Evolutionary conservation across 2,797 vertebrate species (phyloP), one percentile per base, ranked within the genome.

Genomic region (Siniperca obscura): DNA sequence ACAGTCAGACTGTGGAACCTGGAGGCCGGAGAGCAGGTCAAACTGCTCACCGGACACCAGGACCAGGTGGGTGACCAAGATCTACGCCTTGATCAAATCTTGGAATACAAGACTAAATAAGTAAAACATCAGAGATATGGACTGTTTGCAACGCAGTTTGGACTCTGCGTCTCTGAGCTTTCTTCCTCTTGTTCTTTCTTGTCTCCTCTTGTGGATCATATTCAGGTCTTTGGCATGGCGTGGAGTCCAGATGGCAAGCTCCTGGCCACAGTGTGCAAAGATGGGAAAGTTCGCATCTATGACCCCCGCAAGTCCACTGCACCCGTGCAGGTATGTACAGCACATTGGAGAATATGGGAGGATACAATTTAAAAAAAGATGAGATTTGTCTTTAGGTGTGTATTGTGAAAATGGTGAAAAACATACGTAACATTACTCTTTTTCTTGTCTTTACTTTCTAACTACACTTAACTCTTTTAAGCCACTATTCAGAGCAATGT

Each of bases 251-350:
- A 97, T 1, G 98, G 98, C 0, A 96, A 95, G 81, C 93, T 96
- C 59, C 88, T 99, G 91, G 97, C 98, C 12, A 98, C 98, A 0
- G 96, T 96, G 80, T 96, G 97, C 94, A 99, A 98, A 90, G 98
- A 99, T 0, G 96, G 96, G 8, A 94, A 87, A 83, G 89, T 99
- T 81, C 96, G 98, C 60, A 88, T 98, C 83, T 99, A 97, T 0
- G 95, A 97, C 68, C 98, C 98, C 21, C 96, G 98, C 85, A 80
- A 61, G 77, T 95, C 95, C 50, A 68, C 87, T n/a, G 72, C 90
- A 36, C 96, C 97, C 2, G 85, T 96, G 44, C 96, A 98, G 96
- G 98, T 98, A 81, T 70, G 85, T 74, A 17, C 7, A 25, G 19
- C 38, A 70, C 21, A 12, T 7, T 5, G 2, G 44, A 38, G 2